phyloP scores from a whole-genome alignment of 23 tunicate species.

The Styela clava region DNA sequence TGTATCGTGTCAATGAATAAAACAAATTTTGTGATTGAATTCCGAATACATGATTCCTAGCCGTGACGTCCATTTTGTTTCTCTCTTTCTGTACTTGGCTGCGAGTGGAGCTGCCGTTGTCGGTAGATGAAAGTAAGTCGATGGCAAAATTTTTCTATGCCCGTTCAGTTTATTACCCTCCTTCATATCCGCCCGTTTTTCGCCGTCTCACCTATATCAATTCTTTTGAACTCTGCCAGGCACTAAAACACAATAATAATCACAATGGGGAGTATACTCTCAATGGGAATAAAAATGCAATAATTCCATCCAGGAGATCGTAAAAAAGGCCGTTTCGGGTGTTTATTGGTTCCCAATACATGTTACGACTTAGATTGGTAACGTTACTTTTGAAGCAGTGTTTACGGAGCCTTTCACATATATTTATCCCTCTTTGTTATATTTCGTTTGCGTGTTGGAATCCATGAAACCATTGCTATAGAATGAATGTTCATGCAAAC shows the following conservation, averaged over 20 bases:
- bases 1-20: no score
- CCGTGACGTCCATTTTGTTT: background rate
- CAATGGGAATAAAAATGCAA: slow-evolving; percentile 26
- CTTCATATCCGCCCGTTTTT: slow-evolving; percentile 34
- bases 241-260: slow-evolving; percentile 27
- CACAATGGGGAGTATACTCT: slow-evolving; percentile 30
- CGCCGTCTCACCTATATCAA: slow-evolving; percentile 18
- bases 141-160: slow-evolving; percentile 17
- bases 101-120: slow-evolving; percentile 3
- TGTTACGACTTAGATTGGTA: slow-evolving; percentile 18
- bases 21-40: no score
- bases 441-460: no score
- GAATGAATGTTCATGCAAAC: no score
- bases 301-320: slow-evolving; percentile 22
- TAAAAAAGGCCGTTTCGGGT: slow-evolving; percentile 34
- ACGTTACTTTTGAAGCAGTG: background rate
- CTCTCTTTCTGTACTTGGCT: background rate
- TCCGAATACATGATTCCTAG: no score
- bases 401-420: slow-evolving; percentile 6
- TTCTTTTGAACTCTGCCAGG: slow-evolving; percentile 10
- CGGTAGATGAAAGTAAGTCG: slow-evolving; percentile 26
- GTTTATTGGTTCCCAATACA: slow-evolving; percentile 34
- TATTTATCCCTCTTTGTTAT: no score
- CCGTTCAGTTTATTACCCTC: slow-evolving; percentile 24
- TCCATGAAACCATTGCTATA: no score